Evolutionary conservation across 2,113 vertebrate species (phyloP).

Genomic region (Thymallus thymallus): DNA sequence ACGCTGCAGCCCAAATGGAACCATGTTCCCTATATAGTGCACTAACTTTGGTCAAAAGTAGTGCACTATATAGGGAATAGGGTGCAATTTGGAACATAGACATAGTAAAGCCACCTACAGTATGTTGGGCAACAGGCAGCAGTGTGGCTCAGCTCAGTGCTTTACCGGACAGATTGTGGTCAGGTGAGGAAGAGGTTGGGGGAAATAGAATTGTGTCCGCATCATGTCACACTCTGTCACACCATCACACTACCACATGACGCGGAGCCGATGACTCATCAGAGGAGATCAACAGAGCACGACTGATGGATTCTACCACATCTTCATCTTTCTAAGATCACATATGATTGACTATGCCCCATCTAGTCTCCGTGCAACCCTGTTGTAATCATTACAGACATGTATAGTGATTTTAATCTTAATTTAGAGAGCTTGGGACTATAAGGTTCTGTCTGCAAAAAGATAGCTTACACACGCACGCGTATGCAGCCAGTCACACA

Average conservation of each 20-base stretch:
- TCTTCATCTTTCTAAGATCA: constrained; percentile 17
- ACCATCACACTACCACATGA: background rate
- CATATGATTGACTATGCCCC: no score
- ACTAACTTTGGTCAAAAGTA: no score
- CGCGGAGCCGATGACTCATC: constrained; percentile 31
- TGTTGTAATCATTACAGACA: no score
- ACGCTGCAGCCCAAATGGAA: background rate
- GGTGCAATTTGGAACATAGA: constrained; percentile 28
- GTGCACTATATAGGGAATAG: constrained; percentile 3
- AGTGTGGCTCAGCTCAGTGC: no score
- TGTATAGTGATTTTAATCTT: no score
- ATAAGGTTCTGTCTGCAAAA: no score
- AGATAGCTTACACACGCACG: no score
- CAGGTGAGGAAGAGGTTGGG: constrained; percentile 29
- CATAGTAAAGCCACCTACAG: background rate
- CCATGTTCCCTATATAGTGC: no score
- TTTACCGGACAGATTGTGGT: background rate
- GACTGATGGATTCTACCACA: constrained; percentile 4
- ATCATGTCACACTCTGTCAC: constrained; percentile 36
- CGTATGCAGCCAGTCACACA: no score
- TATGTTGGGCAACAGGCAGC: constrained; percentile 45
- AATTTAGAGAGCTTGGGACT: no score
- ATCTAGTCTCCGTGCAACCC: no score
- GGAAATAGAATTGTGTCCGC: constrained; percentile 43
- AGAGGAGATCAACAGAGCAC: constrained; percentile 8